Evolutionary conservation across 2,888 invertebrate genomes (phyloP).

Genomic region (Selenia dentaria): DNA sequence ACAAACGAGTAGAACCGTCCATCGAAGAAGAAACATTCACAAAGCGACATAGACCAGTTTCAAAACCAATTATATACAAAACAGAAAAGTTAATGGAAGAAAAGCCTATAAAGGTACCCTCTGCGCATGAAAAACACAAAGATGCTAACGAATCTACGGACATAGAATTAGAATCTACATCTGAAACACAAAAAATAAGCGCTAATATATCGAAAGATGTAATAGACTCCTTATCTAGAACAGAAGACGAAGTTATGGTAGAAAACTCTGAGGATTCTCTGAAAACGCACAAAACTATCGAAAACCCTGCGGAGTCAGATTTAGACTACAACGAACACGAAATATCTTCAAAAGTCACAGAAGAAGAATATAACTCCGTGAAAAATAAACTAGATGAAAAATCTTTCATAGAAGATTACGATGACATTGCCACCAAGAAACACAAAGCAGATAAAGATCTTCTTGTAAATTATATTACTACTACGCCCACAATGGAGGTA

Average conservation of each 20-base stretch:
- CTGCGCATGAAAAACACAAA: neutral
- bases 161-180: neutral
- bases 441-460: neutral
- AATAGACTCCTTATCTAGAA: too few relatives aligned
- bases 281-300: too few relatives aligned
- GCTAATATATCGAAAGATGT: too few relatives aligned
- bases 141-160: neutral
- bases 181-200: too few relatives aligned
- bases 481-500: neutral
- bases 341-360: too few relatives aligned
- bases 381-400: too few relatives aligned
- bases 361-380: too few relatives aligned
- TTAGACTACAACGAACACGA: neutral
- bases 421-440: neutral
- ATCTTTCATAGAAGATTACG: too few relatives aligned
- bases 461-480: neutral
- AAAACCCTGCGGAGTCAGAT: too few relatives aligned
- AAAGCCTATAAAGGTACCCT: neutral
- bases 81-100: slow-evolving; percentile 1
- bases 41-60: neutral
- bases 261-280: too few relatives aligned
- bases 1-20: neutral
- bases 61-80: too few relatives aligned
- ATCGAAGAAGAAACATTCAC: neutral
- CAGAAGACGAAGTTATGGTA: too few relatives aligned